Percentiles rank a stretch among this genome's conserved stretches.
phyloP scores from a whole-genome alignment of 2,888 invertebrate genomes.

The Lasioglossum vierecki region DNA sequence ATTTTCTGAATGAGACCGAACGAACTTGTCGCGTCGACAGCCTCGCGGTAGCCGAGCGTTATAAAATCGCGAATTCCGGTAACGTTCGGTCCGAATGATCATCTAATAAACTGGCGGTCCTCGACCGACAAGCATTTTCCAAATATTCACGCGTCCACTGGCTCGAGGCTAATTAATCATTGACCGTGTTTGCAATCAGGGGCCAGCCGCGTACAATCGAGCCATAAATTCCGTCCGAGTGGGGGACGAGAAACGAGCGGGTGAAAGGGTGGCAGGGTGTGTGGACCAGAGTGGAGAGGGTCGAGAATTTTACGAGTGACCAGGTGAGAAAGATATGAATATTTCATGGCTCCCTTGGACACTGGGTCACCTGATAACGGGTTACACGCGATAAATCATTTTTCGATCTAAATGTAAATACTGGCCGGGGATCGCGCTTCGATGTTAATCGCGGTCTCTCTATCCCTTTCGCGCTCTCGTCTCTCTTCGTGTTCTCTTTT shows the following conservation, averaged over 20 bases:
- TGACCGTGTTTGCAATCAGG: slow-evolving; percentile 28
- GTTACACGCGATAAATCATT: slow-evolving; percentile 56
- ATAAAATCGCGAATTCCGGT: background rate
- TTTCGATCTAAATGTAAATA: slow-evolving; percentile 65
- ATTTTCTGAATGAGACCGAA: background rate
- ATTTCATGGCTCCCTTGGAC: slow-evolving; percentile 55
- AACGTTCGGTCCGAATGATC: background rate
- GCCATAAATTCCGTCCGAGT: slow-evolving; percentile 39
- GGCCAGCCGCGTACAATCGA: slow-evolving; percentile 18
- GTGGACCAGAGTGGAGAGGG: background rate
- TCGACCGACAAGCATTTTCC: slow-evolving; percentile 21
- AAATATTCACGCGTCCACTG: slow-evolving; percentile 36
- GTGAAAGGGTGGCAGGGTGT: background rate
- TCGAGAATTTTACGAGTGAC: slow-evolving; percentile 58
- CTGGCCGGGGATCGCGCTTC: slow-evolving; percentile 10
- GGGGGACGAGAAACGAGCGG: background rate
- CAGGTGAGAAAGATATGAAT: slow-evolving; percentile 61
- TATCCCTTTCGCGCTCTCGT: background rate
- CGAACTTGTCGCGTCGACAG: background rate
- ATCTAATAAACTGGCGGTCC: slow-evolving; percentile 23
- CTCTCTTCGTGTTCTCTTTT: background rate
- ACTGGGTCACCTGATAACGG: slow-evolving; percentile 50
- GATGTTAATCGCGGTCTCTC: slow-evolving; percentile 44
- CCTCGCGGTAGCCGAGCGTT: background rate
- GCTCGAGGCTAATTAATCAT: slow-evolving; percentile 50